Conservation (phyloP, 2,113 vertebrate genomes). For the Macrotus californicus region DNA sequence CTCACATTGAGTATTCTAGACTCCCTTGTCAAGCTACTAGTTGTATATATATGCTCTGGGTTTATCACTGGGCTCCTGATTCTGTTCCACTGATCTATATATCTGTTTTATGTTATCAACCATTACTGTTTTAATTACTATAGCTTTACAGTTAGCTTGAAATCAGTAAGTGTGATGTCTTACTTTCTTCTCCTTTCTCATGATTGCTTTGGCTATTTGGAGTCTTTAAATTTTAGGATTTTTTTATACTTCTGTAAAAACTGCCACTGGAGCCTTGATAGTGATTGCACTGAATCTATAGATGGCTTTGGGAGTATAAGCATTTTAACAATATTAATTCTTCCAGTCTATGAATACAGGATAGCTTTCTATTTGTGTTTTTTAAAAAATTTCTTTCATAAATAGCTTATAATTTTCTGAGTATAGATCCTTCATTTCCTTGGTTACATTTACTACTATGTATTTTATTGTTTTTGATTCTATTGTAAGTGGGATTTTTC, state of each 20-base stretch:
- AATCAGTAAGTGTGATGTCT: background rate
- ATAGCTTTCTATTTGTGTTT: background rate
- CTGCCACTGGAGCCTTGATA: background rate
- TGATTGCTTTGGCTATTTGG: background rate
- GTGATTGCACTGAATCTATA: background rate
- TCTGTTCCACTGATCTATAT: no score
- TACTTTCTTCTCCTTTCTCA: background rate
- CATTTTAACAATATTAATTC: background rate
- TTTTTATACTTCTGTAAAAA: background rate
- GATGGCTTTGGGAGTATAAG: background rate
- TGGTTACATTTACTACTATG: no score
- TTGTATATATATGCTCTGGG: no score
- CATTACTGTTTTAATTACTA: no score
- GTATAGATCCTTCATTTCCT: no score
- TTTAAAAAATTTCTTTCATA: background rate
- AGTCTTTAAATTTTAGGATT: background rate
- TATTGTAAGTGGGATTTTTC: background rate
- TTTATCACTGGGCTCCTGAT: no score
- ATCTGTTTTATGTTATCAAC: background rate
- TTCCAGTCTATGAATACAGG: background rate
- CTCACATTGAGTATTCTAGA: no score
- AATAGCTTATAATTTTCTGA: background rate
- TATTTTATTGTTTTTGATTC: background rate
- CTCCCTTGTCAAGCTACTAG: no score
- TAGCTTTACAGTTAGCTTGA: background rate